Percentiles rank a stretch among this genome's conserved stretches.
These are phyloP conservation scores for Pteria penguin DNA, from an alignment of 2,888 invertebrate species.

Conservation along the genomic window DNA sequence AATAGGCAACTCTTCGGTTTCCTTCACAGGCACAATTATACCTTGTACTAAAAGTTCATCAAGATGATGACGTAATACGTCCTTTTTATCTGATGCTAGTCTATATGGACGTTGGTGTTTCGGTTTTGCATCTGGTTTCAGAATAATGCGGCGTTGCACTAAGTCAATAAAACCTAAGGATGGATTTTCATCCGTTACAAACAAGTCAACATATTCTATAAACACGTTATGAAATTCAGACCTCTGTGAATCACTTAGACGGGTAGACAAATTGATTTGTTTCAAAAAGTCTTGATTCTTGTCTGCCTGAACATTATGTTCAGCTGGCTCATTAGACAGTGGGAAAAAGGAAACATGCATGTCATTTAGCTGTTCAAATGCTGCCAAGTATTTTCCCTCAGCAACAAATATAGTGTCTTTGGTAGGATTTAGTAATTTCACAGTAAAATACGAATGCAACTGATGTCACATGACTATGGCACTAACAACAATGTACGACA, in stretches of 20 bases:
- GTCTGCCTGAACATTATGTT: neutral
- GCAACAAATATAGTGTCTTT: constrained; percentile 33
- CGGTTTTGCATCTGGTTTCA: constrained; percentile 21
- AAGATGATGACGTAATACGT: constrained; percentile 22
- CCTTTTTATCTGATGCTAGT: constrained; percentile 30
- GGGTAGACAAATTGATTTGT: neutral
- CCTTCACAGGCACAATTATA: constrained; percentile 12
- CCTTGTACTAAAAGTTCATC: constrained; percentile 19
- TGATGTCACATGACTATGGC: too few relatives aligned
- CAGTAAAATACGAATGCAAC: too few relatives aligned
- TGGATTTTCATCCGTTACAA: constrained; percentile 35
- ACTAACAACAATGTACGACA: too few relatives aligned
- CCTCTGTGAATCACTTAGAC: neutral
- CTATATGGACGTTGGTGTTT: constrained; percentile 38
- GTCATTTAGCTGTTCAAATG: constrained; percentile 24
- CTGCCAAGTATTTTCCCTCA: constrained; percentile 20
- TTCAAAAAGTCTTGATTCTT: neutral
- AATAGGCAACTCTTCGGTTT: constrained; percentile 20
- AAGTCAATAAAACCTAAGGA: constrained; percentile 13
- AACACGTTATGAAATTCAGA: neutral
- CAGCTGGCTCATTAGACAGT: neutral
- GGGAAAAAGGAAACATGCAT: neutral
- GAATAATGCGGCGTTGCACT: constrained; percentile 23
- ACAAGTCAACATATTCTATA: constrained; percentile 10
- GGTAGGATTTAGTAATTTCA: constrained; percentile 36